phyloP scores from a whole-genome alignment of 2,797 vertebrate genomes.

The Phoebastria nigripes region DNA sequence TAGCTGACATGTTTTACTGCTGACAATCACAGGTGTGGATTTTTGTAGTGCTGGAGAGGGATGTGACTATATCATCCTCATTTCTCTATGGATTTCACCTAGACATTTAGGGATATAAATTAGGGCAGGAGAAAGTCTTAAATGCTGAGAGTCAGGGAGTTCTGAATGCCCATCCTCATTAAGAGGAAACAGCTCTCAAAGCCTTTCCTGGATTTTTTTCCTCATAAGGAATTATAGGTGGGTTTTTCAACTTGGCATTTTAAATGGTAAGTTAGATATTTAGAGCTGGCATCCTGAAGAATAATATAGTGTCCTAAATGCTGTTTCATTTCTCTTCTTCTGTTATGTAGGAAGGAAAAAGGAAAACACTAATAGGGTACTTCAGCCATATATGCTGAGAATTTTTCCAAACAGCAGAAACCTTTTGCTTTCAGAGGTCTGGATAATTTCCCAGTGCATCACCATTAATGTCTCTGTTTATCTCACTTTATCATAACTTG shows the following conservation, averaged over 20 bases:
- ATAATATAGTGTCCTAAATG: neutral
- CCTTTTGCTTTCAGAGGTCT: constrained; percentile 2
- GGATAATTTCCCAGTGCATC: constrained; percentile 21
- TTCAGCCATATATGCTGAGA: neutral
- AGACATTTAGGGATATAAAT: neutral
- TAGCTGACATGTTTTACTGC: neutral
- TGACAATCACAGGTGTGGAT: neutral
- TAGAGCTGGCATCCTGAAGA: neutral
- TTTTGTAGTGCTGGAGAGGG: neutral
- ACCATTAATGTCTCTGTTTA: constrained; percentile 46
- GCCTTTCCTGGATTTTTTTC: neutral
- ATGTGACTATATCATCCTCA: neutral
- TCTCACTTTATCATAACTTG: constrained; percentile 53
- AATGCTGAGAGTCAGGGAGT: neutral
- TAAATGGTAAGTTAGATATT: neutral
- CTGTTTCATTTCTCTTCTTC: neutral
- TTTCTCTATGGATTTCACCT: neutral
- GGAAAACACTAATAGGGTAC: neutral
- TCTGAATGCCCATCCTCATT: neutral
- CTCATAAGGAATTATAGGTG: neutral
- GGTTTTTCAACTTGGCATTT: neutral
- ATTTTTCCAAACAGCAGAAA: constrained; percentile 31
- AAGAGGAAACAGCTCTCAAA: neutral
- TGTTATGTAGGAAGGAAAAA: neutral
- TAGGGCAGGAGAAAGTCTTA: neutral